Evolutionary conservation across 1,140 invertebrate species (phyloP).

Genomic region (Ostrea denselamellosa): DNA sequence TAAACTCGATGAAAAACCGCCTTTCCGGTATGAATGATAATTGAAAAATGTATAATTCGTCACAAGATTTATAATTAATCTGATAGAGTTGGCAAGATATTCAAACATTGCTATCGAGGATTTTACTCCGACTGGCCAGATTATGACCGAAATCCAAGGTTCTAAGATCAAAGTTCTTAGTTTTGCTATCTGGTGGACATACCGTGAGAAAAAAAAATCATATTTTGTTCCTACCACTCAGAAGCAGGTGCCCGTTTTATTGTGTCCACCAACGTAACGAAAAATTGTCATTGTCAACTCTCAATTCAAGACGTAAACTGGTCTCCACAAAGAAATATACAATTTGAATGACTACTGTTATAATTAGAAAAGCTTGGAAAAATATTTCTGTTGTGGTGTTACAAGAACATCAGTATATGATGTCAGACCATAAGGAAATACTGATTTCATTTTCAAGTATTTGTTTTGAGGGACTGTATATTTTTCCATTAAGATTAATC

Average conservation of each 20-base stretch:
- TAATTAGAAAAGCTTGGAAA: neutral
- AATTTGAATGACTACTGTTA: neutral
- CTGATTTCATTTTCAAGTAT: neutral
- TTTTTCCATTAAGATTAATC: neutral
- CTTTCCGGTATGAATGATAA: conserved; percentile 32
- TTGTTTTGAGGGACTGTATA: neutral
- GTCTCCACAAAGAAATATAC: neutral
- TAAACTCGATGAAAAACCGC: neutral
- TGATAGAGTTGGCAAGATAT: conserved; percentile 19
- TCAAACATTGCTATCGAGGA: neutral
- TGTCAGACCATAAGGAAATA: neutral
- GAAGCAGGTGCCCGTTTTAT: conserved; percentile 10
- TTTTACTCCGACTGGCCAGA: conserved; percentile 15
- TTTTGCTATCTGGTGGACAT: neutral
- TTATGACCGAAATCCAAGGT: conserved; percentile 15
- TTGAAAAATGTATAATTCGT: conserved; percentile 37
- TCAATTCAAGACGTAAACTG: conserved; percentile 1
- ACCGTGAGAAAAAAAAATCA: conserved; percentile 19
- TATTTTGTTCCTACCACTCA: neutral
- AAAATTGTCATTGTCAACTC: conserved; percentile 5
- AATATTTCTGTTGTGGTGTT: neutral
- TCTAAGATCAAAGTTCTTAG: conserved; percentile 1
- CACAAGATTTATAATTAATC: conserved; percentile 31
- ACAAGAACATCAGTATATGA: neutral
- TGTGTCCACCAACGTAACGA: conserved; percentile 11